Percentiles rank a stretch among this genome's conserved stretches.
These are phyloP conservation scores for Nyctereutes procyonoides DNA, from an alignment of 2,113 vertebrate genomes.

Conservation along the genomic window DNA sequence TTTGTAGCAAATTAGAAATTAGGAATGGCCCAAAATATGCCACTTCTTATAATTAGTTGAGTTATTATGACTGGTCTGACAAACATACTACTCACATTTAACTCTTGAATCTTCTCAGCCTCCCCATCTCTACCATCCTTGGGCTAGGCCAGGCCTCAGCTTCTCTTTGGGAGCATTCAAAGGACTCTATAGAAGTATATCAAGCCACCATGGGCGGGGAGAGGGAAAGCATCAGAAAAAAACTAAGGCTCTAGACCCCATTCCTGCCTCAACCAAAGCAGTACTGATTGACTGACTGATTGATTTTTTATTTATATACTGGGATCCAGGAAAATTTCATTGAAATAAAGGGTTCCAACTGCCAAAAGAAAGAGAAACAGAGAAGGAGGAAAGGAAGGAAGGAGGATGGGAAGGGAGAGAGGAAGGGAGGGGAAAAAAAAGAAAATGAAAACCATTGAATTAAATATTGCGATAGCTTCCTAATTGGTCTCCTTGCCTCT, in stretches of 20 bases:
- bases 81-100: neutral
- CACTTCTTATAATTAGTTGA: conserved; percentile 24
- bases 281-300: neutral
- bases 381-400: neutral
- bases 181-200: neutral
- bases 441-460: neutral
- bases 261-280: neutral
- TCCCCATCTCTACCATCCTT: neutral
- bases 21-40: neutral
- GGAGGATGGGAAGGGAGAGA: too few species aligned
- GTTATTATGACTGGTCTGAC: neutral
- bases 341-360: neutral
- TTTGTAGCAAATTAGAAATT: neutral
- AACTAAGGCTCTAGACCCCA: neutral
- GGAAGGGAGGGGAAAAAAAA: neutral
- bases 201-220: neutral
- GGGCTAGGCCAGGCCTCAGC: neutral
- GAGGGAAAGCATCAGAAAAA: neutral
- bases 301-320: neutral
- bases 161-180: neutral
- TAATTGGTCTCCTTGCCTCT: neutral
- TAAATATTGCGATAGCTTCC: neutral
- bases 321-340: neutral
- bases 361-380: neutral
- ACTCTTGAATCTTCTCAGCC: neutral